Evolutionary conservation across 1,140 invertebrate species (phyloP), one percentile per base, ranked within the genome.

Genomic region (Drosophila obscura): DNA sequence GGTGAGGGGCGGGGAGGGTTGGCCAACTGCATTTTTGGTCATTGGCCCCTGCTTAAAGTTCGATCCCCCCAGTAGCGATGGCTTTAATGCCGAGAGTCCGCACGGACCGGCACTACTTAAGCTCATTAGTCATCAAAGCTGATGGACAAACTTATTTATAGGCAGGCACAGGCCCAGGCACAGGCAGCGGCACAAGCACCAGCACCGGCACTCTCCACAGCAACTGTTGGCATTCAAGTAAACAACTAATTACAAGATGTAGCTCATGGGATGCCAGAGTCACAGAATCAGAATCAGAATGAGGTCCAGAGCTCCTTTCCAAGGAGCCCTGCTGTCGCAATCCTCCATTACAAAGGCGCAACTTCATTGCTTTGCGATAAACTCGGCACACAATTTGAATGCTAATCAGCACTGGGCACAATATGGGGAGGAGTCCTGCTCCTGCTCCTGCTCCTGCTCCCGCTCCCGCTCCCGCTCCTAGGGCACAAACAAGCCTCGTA

Each of bases 321-420:
- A 13, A 41, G 61, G 57, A 64, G 65, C 52, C 50, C 73, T 44
- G 61, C 35, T 72, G 71, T 65, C 60, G 72, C 77, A 61, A 61
- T 64, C 35, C 49, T 43, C 71, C 77, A 85, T 77, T 87, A 81
- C 78, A 81, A 81, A 77, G 81, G 82, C 79, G 79, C 83, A 75
- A 88, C 74, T 88, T 88, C 83, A 88, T 88, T 87, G 83, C 83
- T 87, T 88, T 87, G 83, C 84, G 84, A 87, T 87, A 87, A 89
- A 76, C 64, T 83, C 72, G 75, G 83, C 84, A 88, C 83, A 88
- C 83, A 88, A 88, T 88, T 88, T 88, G 83, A 88, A 88, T 88
- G 83, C 76, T 88, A 88, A 88, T 88, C 76, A 88, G 84, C 51
- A n/a, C 2, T 11, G 49, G 35, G 28, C 35, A 48, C 28, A 41